phyloP scores from a whole-genome alignment of 64 coral and sea anemone species.

The Pocillopora damicornis region DNA sequence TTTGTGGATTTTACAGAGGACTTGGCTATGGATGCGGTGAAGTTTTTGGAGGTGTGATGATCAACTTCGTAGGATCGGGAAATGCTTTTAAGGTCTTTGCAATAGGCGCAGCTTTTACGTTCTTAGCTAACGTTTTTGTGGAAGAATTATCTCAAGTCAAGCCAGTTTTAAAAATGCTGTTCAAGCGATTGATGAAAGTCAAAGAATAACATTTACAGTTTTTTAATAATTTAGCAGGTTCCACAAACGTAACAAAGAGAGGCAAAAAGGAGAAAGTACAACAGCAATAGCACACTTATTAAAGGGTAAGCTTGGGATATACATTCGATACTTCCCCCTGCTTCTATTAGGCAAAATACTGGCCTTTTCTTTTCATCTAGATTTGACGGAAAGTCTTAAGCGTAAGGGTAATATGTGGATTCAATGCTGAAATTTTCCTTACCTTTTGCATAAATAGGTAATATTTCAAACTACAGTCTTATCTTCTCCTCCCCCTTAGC shows the following conservation, averaged over 20 bases:
- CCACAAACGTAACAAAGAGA: not conserved
- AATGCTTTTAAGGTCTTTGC: conserved; percentile 25
- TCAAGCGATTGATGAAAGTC: not conserved
- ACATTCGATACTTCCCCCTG: too few relatives aligned
- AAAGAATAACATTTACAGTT: not conserved
- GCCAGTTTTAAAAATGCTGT: not conserved
- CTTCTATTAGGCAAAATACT: too few relatives aligned
- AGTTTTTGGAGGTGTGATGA: conserved; percentile 43
- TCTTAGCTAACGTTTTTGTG: not conserved
- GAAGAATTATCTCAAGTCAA: not conserved
- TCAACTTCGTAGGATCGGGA: conserved; percentile 18
- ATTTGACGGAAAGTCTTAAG: too few relatives aligned
- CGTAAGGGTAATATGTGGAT: too few relatives aligned
- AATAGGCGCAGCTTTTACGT: not conserved
- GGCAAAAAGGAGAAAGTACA: not conserved
- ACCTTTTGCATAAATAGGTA: too few relatives aligned
- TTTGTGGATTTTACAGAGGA: conserved; percentile 44
- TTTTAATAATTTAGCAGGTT: not conserved
- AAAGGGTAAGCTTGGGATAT: not conserved
- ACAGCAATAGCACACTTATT: not conserved
- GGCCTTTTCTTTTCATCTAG: too few relatives aligned
- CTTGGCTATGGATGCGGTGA: conserved; percentile 49
- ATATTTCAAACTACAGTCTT: too few relatives aligned
- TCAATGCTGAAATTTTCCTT: too few relatives aligned
- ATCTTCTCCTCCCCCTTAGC: too few relatives aligned